Percentiles rank a stretch among this genome's conserved stretches.
These are phyloP conservation scores for Illadopsis cleaveri DNA, from an alignment of 2,113 vertebrate species.

Conservation along the genomic window DNA sequence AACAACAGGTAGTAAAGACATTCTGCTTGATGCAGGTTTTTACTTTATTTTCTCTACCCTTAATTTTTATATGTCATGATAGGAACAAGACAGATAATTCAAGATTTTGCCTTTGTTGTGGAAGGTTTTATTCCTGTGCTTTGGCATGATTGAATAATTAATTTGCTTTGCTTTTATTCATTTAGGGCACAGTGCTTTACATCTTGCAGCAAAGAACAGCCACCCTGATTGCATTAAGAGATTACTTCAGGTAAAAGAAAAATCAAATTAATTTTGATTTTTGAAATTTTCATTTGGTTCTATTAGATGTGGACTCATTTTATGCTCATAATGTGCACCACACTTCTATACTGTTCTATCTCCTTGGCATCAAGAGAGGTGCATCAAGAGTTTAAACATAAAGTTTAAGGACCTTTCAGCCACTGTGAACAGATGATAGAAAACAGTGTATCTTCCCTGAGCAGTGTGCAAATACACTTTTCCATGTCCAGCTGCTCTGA, in stretches of 20 bases:
- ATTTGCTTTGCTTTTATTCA: constrained; percentile 1
- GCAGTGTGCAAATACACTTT: background rate
- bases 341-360: background rate
- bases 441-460: background rate
- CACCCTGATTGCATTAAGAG: constrained; percentile 88
- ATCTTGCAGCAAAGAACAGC: constrained; percentile 91
- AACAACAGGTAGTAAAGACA: background rate
- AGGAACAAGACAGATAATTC: background rate
- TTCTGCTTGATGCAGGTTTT: background rate
- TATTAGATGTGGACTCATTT: background rate
- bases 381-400: background rate
- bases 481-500: background rate
- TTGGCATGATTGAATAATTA: background rate
- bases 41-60: background rate
- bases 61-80: background rate
- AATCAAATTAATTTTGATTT: background rate
- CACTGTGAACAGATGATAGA: background rate
- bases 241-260: constrained; percentile 88
- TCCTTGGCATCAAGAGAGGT: background rate
- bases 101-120: background rate
- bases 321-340: background rate
- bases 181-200: constrained; percentile 89
- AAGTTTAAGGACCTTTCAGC: background rate
- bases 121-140: background rate
- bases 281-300: background rate